Evolutionary conservation across 1,140 invertebrate genomes (phyloP), one percentile per base, ranked within the genome.

Genomic region (Trichoplusia ni): DNA sequence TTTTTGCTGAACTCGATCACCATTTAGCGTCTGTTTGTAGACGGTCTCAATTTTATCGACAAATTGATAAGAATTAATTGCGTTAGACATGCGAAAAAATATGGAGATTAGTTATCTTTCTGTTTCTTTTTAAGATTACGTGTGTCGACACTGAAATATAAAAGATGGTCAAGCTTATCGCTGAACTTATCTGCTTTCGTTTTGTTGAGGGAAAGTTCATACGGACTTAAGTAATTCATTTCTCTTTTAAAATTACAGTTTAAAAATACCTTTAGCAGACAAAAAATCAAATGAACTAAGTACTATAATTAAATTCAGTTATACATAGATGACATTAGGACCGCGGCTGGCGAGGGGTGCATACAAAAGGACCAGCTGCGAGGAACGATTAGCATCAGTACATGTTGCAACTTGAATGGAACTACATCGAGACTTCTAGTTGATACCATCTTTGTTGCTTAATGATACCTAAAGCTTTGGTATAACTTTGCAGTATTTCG

Each of bases 331-430:
- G 73, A 71, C 66, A 78, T 78, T 75, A 78, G 72, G 69, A 70
- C 61, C n/a, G n/a, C n/a, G n/a, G 67, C 65, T 58, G 64, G 69
- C 54, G 71, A 69, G 71, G 76, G 74, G 76, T 72, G 71, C 65
- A 47, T 35, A 74, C 71, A 75, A 75, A 77, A 73, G 60, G 65
- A 46, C 71, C 76, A 81, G 79, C 75, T 83, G 81, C 69, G 77
- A 56, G 31, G 46, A 67, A 66, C 73, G 79, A 81, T 81, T 77
- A 79, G 61, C 68, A 79, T 81, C 75, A 67, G 62, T 59, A 64
- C 66, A 71, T 64, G 69, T 71, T 71, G 59, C 59, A 67, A 74
- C 63, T 62, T 71, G 59, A 56, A 69, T 62, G 29, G 47, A 47
- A 47, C 44, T 58, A 58, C 37, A 29, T 53, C 25, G 33, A 38